Evolutionary conservation across 2,797 vertebrate genomes (phyloP).

Genomic region (Dermochelys coriacea): DNA sequence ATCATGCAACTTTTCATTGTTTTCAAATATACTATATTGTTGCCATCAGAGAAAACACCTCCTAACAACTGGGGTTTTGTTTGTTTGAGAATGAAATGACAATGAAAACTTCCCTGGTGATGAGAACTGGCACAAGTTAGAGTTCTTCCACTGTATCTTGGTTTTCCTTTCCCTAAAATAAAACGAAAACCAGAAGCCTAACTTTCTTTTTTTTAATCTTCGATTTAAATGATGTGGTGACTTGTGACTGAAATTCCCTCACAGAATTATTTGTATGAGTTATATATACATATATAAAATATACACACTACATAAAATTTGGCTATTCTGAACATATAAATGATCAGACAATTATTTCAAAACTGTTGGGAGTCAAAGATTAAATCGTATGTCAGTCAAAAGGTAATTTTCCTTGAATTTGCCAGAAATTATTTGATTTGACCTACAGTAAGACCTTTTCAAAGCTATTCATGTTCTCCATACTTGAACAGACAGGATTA

Average conservation of each 20-base stretch:
- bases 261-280: too few relatives aligned
- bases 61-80: background rate
- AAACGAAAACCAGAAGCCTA: background rate
- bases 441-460: background rate
- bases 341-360: background rate
- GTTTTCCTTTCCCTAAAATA: background rate
- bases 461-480: background rate
- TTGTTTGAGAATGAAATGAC: background rate
- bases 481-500: background rate
- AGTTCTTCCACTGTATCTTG: background rate
- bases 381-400: background rate
- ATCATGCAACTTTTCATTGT: background rate
- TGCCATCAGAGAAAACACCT: background rate
- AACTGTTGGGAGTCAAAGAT: background rate
- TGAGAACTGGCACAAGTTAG: background rate
- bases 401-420: background rate
- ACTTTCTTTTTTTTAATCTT: background rate
- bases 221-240: background rate
- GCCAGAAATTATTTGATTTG: background rate
- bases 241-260: background rate
- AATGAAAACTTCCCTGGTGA: background rate
- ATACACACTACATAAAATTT: rapidly evolving
- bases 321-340: background rate
- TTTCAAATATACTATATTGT: background rate
- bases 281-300: background rate